phyloP scores from a whole-genome alignment of 2,113 vertebrate genomes.

The Gallinago paraguaiae region DNA sequence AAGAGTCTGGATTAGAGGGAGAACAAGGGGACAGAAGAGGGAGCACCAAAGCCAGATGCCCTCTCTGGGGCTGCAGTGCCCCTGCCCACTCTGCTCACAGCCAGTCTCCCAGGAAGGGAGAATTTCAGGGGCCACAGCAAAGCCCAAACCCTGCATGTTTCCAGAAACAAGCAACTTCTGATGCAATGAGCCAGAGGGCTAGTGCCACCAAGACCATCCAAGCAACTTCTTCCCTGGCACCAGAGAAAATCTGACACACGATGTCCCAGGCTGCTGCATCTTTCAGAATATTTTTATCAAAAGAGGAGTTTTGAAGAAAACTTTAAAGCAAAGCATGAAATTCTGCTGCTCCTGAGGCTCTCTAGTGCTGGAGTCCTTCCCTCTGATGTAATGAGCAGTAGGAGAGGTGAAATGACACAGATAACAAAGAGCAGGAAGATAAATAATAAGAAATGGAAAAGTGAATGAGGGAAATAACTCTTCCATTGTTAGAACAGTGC shows the following conservation, averaged over 20 bases:
- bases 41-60: not conserved
- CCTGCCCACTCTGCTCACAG: fast-evolving
- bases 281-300: fast-evolving
- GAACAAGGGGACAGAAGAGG: not conserved
- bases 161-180: not conserved
- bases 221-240: not conserved
- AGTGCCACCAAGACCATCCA: not conserved
- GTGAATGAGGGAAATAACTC: conserved; percentile 23
- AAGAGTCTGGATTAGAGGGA: not conserved
- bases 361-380: not conserved
- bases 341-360: not conserved
- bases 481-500: conserved; percentile 6
- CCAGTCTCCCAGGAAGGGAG: not conserved
- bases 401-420: not conserved
- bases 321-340: not conserved
- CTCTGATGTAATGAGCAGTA: not conserved
- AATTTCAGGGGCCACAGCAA: not conserved
- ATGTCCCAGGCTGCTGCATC: fast-evolving
- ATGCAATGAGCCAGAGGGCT: not conserved
- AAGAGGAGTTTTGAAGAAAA: not conserved
- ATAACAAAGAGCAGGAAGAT: not conserved
- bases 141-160: not conserved
- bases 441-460: not conserved
- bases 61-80: not conserved
- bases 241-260: not conserved